Percentiles rank a stretch among this genome's conserved stretches.
phyloP scores from a whole-genome alignment of 2,888 invertebrate species.

The Drosophila stalkeri region DNA sequence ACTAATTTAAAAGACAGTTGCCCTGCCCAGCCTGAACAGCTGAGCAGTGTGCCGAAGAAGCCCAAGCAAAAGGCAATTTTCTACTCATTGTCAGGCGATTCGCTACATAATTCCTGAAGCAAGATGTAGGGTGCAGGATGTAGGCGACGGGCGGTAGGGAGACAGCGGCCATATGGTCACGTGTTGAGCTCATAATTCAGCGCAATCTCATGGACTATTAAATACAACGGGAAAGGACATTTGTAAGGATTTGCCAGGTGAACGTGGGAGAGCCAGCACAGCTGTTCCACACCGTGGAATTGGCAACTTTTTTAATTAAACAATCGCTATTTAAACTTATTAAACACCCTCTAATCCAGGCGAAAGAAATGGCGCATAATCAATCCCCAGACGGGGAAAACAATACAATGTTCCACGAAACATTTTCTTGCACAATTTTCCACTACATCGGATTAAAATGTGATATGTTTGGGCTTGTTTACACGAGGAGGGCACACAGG shows the following conservation, averaged over 20 bases:
- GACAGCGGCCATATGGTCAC: conserved; percentile 71
- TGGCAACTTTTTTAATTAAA: conserved; percentile 60
- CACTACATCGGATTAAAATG: conserved; percentile 80
- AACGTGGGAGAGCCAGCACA: background rate
- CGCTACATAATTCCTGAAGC: conserved; percentile 40
- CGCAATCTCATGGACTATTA: conserved; percentile 64
- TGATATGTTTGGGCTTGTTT: conserved; percentile 81
- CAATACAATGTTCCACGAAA: conserved; percentile 58
- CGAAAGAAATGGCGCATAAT: conserved; percentile 66
- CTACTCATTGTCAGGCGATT: conserved; percentile 48
- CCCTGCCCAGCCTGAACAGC: background rate
- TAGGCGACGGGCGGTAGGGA: background rate
- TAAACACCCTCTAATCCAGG: conserved; percentile 58
- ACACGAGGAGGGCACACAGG: conserved; percentile 45
- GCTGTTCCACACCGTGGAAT: background rate
- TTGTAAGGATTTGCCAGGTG: conserved; percentile 63
- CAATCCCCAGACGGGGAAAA: conserved; percentile 58
- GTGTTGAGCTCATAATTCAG: conserved; percentile 72
- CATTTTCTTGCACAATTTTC: conserved; percentile 72
- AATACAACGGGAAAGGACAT: conserved; percentile 60
- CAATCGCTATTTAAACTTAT: conserved; percentile 62
- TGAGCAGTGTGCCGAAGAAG: conserved; percentile 4
- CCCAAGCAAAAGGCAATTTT: conserved; percentile 42
- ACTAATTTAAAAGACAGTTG: conserved; percentile 64
- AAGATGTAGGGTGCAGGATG: background rate